These are phyloP conservation scores for Mastomys natalensis DNA, from an alignment of 2,113 vertebrate species.

Conservation along the genomic window DNA sequence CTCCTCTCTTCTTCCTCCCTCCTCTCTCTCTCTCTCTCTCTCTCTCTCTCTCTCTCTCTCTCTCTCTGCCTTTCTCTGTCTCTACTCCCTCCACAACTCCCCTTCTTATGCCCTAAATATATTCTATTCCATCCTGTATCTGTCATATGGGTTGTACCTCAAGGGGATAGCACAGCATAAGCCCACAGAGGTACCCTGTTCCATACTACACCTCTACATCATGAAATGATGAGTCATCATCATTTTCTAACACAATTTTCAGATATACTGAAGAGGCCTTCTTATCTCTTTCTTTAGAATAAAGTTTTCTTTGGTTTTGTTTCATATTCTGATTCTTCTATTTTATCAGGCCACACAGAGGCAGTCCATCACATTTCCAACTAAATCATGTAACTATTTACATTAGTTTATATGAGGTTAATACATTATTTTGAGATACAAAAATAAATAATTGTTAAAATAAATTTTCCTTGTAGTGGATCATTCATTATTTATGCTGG, in stretches of 20 bases:
- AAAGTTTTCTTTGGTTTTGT: not conserved
- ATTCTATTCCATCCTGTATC: too few relatives aligned
- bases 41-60: too few relatives aligned
- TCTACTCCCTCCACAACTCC: too few relatives aligned
- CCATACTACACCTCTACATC: too few relatives aligned
- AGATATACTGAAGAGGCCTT: not conserved
- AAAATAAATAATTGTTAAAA: not conserved
- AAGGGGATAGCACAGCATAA: too few relatives aligned
- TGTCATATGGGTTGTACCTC: too few relatives aligned
- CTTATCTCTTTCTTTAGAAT: not conserved
- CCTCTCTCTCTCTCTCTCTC: too few relatives aligned
- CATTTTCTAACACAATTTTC: not conserved
- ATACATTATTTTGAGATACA: too few relatives aligned
- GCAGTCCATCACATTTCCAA: not conserved
- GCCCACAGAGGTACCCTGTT: too few relatives aligned
- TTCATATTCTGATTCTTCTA: not conserved
- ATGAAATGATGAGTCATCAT: not conserved
- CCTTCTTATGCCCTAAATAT: too few relatives aligned
- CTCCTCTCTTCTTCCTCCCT: too few relatives aligned
- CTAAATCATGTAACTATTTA: not conserved
- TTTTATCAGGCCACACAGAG: not conserved
- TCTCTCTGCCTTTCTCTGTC: too few relatives aligned
- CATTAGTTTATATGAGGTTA: not conserved
- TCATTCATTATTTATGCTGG: not conserved
- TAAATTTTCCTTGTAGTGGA: not conserved